Conservation (phyloP, 2,113 vertebrate species). For the Hippocampus zosterae region DNA sequence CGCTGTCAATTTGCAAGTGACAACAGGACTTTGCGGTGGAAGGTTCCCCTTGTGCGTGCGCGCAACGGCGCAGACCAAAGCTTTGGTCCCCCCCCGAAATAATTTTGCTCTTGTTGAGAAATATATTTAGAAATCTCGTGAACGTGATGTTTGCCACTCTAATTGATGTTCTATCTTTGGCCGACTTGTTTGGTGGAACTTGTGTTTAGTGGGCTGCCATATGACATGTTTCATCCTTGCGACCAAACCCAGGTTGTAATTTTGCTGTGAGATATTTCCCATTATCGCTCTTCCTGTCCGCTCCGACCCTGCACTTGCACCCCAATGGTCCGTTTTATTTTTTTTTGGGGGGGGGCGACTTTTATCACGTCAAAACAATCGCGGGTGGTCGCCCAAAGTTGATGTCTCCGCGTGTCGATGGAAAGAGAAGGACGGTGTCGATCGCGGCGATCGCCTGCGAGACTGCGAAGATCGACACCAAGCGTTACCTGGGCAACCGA, state of each 20-base stretch:
- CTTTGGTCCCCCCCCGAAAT: slow-evolving; percentile 8
- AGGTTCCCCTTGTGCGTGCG: slow-evolving; percentile 10
- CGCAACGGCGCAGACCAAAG: slow-evolving; percentile 33
- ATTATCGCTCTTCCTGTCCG: slow-evolving; percentile 43
- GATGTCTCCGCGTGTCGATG: not conserved
- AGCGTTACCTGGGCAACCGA: slow-evolving; percentile 2
- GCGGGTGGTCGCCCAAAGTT: not conserved
- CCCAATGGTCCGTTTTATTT: not conserved
- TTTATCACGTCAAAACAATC: not conserved
- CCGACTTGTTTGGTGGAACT: slow-evolving; percentile 43
- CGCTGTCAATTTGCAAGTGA: slow-evolving; percentile 28
- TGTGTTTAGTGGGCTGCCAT: slow-evolving; percentile 62
- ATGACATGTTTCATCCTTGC: slow-evolving; percentile 52
- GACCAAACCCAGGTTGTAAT: slow-evolving; percentile 52
- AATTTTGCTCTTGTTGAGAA: slow-evolving; percentile 22
- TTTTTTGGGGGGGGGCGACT: not conserved
- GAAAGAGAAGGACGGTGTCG: not conserved
- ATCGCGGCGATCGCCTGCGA: not conserved
- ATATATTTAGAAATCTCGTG: slow-evolving; percentile 21
- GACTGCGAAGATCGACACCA: not conserved
- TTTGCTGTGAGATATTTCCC: slow-evolving; percentile 48
- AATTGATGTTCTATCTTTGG: slow-evolving; percentile 60
- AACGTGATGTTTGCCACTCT: slow-evolving; percentile 50
- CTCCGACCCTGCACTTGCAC: not conserved
- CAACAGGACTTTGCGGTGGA: slow-evolving; percentile 30